A percentile compares a stretch with the other conserved stretches of the same genome.
These are phyloP conservation scores for Latheticus oryzae DNA, from an alignment of 2,888 invertebrate genomes.

Conservation along the genomic window DNA sequence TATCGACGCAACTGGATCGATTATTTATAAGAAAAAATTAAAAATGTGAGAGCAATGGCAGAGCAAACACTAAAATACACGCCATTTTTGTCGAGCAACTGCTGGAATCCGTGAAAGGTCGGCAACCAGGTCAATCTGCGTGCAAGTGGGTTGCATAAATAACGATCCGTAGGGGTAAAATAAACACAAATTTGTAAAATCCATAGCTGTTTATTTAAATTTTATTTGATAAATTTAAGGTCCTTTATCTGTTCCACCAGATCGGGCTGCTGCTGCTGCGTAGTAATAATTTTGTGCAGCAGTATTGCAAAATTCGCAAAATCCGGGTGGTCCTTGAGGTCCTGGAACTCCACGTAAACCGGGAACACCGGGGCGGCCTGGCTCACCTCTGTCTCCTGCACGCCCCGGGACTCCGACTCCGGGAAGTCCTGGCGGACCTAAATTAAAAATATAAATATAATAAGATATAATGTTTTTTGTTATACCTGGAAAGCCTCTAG, in stretches of 20 bases:
- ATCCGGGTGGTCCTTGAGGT: constrained; percentile 73
- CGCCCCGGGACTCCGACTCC: constrained; percentile 76
- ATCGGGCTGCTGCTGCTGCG: constrained; percentile 65
- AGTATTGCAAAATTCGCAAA: constrained; percentile 74
- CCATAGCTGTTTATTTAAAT: constrained; percentile 1
- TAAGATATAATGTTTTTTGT: too few species aligned
- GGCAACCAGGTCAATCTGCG: constrained; percentile 43
- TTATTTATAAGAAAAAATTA: constrained; percentile 25
- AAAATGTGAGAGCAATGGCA: constrained; percentile 34
- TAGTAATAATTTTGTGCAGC: constrained; percentile 66
- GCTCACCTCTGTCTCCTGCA: constrained; percentile 80
- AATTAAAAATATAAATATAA: constrained; percentile 30
- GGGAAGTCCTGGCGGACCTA: constrained; percentile 77
- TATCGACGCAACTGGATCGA: constrained; percentile 22
- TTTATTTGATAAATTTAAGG: constrained; percentile 56
- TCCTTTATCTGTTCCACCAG: constrained; percentile 71
- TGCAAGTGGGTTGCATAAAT: constrained; percentile 46
- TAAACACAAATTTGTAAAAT: not conserved
- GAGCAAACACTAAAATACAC: constrained; percentile 31
- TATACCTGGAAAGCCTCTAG: constrained; percentile 78
- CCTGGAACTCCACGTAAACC: constrained; percentile 73
- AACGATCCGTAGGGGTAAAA: constrained; percentile 37
- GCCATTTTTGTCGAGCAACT: constrained; percentile 47
- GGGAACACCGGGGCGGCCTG: constrained; percentile 72
- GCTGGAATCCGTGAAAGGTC: constrained; percentile 40